Evolutionary conservation across 2,888 invertebrate genomes (phyloP).

Genomic region (Panopea generosa): DNA sequence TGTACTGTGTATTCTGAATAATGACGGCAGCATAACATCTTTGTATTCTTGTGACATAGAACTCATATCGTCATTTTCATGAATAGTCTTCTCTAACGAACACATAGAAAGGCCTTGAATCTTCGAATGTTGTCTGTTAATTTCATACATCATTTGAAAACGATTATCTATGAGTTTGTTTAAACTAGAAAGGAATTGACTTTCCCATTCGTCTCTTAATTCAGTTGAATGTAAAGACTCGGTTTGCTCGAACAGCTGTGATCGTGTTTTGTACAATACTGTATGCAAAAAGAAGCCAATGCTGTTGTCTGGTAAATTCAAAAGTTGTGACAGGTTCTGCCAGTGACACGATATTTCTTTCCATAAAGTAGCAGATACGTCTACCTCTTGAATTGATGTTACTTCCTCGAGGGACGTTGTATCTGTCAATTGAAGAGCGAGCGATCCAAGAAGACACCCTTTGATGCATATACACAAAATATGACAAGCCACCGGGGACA

Average conservation of each 20-base stretch:
- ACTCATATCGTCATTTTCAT: constrained; percentile 7
- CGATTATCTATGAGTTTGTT: constrained; percentile 11
- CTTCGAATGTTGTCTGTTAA: neutral
- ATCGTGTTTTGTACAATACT: constrained; percentile 2
- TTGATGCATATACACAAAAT: constrained; percentile 27
- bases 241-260: constrained; percentile 3
- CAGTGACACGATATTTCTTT: neutral
- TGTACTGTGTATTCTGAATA: constrained; percentile 35
- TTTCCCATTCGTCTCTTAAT: constrained; percentile 20
- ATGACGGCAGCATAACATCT: neutral
- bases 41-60: neutral
- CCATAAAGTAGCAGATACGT: neutral
- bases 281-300: constrained; percentile 25
- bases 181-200: constrained; percentile 11
- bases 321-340: constrained; percentile 8
- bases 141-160: constrained; percentile 8
- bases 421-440: constrained; percentile 13
- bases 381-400: neutral
- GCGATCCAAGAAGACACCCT: constrained; percentile 37
- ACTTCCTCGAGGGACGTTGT: constrained; percentile 1
- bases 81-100: constrained; percentile 10
- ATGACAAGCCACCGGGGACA: constrained; percentile 25
- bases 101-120: neutral
- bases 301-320: neutral
- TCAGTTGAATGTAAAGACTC: neutral